Evolutionary conservation across 2,888 invertebrate genomes (phyloP).

Genomic region (Prostheceraeus crozeri): DNA sequence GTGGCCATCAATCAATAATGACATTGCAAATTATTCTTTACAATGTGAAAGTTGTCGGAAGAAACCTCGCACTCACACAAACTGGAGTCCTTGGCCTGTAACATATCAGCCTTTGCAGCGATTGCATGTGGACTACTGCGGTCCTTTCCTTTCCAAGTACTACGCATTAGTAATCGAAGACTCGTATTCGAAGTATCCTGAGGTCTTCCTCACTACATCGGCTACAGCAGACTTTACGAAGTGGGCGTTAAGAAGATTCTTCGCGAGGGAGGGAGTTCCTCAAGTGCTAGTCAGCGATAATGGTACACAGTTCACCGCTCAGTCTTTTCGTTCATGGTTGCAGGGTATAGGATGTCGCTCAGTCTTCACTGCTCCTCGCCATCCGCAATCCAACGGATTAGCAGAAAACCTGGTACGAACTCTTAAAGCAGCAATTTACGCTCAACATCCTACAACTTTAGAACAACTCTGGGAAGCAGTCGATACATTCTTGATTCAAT

Average conservation of each 20-base stretch:
- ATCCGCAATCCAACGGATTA: conserved; percentile 17
- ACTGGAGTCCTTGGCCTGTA: conserved; percentile 2
- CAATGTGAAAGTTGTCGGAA: conserved; percentile 1
- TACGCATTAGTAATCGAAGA: conserved; percentile 14
- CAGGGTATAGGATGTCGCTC: not conserved
- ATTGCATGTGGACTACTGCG: conserved; percentile 14
- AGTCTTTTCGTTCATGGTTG: conserved; percentile 2
- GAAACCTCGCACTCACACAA: conserved; percentile 2
- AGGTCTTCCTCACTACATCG: conserved; percentile 13
- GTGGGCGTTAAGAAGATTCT: conserved; percentile 10
- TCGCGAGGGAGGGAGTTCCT: conserved; percentile 7
- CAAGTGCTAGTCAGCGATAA: conserved; percentile 13
- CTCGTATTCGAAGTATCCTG: conserved; percentile 8
- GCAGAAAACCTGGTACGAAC: conserved; percentile 14
- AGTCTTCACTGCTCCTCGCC: not conserved
- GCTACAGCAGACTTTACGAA: conserved; percentile 12
- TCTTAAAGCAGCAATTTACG: not conserved
- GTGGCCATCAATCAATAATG: conserved; percentile 10
- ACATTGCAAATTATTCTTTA: not conserved
- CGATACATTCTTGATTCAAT: no score
- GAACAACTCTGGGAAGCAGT: no score
- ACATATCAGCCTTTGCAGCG: conserved; percentile 12
- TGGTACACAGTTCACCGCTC: conserved; percentile 4
- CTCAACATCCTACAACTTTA: not conserved
- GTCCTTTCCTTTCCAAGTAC: not conserved